These are phyloP conservation scores for Sturnira hondurensis DNA, from an alignment of 2,113 vertebrate species.

Conservation along the genomic window DNA sequence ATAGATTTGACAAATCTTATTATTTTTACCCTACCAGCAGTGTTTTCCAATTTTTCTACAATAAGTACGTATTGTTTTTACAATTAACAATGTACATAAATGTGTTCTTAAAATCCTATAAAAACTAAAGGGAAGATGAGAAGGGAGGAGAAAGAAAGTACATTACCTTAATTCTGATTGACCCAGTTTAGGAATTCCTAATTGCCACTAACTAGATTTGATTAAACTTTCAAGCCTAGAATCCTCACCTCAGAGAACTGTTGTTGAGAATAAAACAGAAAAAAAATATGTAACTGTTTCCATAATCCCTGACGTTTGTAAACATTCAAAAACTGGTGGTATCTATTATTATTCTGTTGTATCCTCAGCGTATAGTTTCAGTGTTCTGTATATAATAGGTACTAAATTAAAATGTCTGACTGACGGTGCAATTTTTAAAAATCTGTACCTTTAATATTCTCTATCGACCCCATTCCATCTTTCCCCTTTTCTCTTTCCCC, in stretches of 20 bases:
- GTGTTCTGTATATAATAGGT: neutral
- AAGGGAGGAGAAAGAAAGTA: neutral
- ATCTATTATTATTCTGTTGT: neutral
- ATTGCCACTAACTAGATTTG: neutral
- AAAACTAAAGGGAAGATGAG: neutral
- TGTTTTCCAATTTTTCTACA: conserved; percentile 17
- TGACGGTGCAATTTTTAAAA: neutral
- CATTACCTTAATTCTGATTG: neutral
- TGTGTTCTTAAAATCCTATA: neutral
- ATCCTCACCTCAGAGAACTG: neutral
- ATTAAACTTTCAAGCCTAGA: neutral
- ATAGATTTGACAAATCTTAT: neutral
- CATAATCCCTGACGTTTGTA: neutral
- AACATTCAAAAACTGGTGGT: neutral
- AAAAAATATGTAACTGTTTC: neutral
- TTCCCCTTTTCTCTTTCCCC: neutral
- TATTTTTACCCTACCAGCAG: neutral
- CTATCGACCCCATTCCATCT: neutral
- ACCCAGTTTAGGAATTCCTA: neutral
- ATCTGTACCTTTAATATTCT: neutral
- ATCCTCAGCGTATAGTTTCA: neutral
- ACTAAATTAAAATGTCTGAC: neutral
- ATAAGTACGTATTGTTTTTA: conserved; percentile 7
- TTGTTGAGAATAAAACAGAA: neutral
- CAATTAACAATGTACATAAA: neutral